Base-by-base conservation (phyloP, 2,797 vertebrate species). In the Ataeniobius toweri region DNA sequence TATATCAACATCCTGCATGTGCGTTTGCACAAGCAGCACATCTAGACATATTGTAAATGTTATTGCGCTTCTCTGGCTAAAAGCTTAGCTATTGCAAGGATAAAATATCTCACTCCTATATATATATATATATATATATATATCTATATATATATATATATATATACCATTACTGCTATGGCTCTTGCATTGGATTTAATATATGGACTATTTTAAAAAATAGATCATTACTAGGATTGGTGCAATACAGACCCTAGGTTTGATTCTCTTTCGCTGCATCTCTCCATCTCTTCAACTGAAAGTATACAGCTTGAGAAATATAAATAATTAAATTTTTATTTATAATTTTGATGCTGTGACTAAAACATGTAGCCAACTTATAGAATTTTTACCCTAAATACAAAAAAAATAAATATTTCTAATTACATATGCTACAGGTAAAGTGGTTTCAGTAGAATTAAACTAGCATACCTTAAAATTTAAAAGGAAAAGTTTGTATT, bases 1-100 rank as follows among this genome's bases (percentile, higher is more conserved):
- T 61, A 78, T 22, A 80, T 82, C 78, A 2, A 77, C 76, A 74
- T 80, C 44, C 78, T 88, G 85, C 75, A 24, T 76, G 87, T 89
- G 85, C 84, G n/a, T 53, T 1, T 41, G 73, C 88, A 85, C 80
- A 78, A 41, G 68, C 78, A 76, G 88, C 74, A 90, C 83, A 72
- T 24, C 75, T 39, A 18, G 83, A 81, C 46, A 80, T 79, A 70
- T 76, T 58, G 73, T 76, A 58, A 81, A 67, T 80, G 82, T 94
- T 93, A 94, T 94, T 94, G 93, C 93, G 80, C 87, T 87, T 90
- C 74, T 87, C 85, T 80, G 80, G 85, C 91, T 89, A 86, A 89
- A 87, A 90, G 67, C 59, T 86, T 89, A 84, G 82, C 85, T 94
- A 94, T 94, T 94, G 91, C 92, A 89, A 91, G 74, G 81, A 85